Conservation (phyloP, 2,888 invertebrate genomes). For the Thecocarcelia acutangulata region DNA sequence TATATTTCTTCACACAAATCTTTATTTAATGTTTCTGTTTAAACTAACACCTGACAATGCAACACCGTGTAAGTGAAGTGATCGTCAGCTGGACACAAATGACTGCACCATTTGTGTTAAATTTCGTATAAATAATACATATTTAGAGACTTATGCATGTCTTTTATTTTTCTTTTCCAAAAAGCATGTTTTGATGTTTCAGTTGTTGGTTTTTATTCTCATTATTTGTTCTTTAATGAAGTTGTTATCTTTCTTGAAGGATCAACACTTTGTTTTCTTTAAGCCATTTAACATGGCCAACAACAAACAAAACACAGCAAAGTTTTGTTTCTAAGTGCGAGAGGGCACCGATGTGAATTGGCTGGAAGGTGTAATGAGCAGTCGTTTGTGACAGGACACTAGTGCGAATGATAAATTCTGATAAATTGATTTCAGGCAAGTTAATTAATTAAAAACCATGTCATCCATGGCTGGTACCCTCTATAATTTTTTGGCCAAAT, state of each 20-base stretch:
- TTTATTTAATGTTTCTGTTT: too few relatives aligned
- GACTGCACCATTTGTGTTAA: conserved; percentile 47
- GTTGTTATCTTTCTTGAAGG: conserved; percentile 71
- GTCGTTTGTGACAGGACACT: conserved; percentile 70
- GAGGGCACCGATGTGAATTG: conserved; percentile 30
- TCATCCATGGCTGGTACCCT: conserved; percentile 58
- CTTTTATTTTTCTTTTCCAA: conserved; percentile 1
- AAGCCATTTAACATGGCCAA: conserved; percentile 57
- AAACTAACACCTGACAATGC: conserved; percentile 61
- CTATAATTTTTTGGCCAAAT: conserved; percentile 35
- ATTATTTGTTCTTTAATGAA: conserved; percentile 71
- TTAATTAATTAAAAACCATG: conserved; percentile 71
- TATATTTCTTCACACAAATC: too few relatives aligned
- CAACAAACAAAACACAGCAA: conserved; percentile 8
- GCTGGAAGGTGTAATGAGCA: conserved; percentile 50
- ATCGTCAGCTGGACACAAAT: conserved; percentile 48
- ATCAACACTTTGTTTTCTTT: conserved; percentile 70
- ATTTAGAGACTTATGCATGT: conserved; percentile 14
- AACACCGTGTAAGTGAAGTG: conserved; percentile 65
- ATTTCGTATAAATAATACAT: conserved; percentile 37
- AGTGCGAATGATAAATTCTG: conserved; percentile 72
- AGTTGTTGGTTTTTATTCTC: conserved; percentile 56
- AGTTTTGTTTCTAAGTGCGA: background rate
- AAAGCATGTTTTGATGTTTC: conserved; percentile 70
- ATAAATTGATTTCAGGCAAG: conserved; percentile 70